These are phyloP conservation scores for Lucilia sericata DNA, from an alignment of 1,140 invertebrate genomes.

Conservation along the genomic window DNA sequence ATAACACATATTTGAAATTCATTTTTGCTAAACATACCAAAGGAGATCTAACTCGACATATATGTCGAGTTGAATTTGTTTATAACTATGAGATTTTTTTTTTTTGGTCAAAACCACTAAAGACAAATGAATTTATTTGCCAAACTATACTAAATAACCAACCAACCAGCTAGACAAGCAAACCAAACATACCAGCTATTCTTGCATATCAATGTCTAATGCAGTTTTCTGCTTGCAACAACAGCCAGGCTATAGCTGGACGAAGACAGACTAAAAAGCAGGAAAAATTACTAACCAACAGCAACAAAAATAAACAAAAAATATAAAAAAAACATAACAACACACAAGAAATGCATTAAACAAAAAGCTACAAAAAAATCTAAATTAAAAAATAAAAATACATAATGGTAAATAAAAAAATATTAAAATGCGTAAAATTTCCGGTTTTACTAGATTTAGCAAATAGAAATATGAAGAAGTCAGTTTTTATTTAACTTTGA, in stretches of 20 bases:
- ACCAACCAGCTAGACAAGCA: not conserved
- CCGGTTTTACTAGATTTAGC: constrained; percentile 40
- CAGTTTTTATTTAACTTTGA: not conserved
- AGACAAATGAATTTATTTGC: constrained; percentile 9
- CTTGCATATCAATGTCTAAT: constrained; percentile 35
- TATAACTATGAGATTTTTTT: not conserved
- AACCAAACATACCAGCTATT: not conserved
- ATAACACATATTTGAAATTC: constrained; percentile 24
- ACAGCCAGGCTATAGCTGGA: not conserved
- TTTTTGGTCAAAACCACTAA: constrained; percentile 37
- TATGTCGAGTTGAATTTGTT: constrained; percentile 29
- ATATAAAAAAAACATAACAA: not conserved
- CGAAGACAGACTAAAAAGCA: not conserved
- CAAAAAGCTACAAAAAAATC: not conserved
- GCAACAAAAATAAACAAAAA: not conserved
- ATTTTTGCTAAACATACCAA: constrained; percentile 1
- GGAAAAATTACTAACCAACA: constrained; percentile 6
- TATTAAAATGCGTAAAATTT: constrained; percentile 36
- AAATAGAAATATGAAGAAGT: constrained; percentile 38
- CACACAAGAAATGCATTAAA: constrained; percentile 15
- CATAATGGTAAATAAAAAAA: not conserved
- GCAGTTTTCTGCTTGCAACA: not conserved
- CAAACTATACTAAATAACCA: not conserved
- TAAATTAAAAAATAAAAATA: not conserved
- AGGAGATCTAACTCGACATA: not conserved